Conservation (phyloP, 2,797 vertebrate genomes). For the Chlorospingus semifuscus region DNA sequence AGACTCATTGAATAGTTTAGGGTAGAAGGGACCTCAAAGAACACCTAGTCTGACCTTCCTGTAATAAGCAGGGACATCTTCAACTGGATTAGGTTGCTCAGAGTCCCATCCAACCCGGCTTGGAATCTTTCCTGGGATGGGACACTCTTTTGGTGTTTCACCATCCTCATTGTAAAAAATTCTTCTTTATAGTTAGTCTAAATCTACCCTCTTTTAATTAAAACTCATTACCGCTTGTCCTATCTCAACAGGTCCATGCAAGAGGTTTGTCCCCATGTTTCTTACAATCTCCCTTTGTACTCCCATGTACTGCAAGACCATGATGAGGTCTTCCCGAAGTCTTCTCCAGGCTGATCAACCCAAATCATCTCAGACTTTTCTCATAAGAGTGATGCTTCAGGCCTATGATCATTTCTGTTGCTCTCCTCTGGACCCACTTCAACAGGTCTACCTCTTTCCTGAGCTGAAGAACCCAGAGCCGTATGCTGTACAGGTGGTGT, state of each 20-base stretch:
- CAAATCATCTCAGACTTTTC: neutral
- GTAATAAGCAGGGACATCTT: neutral
- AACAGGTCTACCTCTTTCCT: neutral
- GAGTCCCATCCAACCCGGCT: neutral
- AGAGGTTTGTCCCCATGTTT: neutral
- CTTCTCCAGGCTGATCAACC: neutral
- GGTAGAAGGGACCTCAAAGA: neutral
- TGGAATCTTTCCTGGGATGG: neutral
- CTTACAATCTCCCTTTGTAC: neutral
- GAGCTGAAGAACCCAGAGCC: neutral
- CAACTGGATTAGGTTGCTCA: neutral
- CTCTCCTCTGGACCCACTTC: neutral
- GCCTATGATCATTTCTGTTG: neutral
- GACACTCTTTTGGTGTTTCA: neutral
- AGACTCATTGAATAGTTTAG: neutral
- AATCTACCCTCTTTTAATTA: neutral
- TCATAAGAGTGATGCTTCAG: neutral
- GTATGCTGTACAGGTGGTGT: neutral
- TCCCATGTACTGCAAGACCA: neutral
- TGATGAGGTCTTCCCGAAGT: neutral
- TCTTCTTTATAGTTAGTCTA: neutral
- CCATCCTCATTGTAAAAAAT: rapidly evolving
- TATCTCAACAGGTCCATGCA: neutral
- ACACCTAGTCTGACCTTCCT: neutral
- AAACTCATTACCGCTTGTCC: neutral